phyloP scores from a whole-genome alignment of 2,113 vertebrate genomes.

The Amblyornis subalaris region DNA sequence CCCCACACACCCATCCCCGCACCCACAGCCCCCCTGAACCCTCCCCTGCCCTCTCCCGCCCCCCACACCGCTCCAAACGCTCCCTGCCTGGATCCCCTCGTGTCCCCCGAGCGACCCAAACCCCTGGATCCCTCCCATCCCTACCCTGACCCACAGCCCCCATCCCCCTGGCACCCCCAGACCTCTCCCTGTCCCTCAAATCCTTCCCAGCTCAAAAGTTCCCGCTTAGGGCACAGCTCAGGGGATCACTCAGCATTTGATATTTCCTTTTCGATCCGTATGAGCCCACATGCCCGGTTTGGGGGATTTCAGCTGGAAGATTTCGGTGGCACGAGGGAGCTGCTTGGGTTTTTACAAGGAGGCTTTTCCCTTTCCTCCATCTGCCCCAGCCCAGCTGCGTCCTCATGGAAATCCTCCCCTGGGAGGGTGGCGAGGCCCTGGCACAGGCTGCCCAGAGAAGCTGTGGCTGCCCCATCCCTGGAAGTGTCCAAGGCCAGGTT shows the following conservation, averaged over 20 bases:
- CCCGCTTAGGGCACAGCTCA: neutral
- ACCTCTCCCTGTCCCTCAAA: neutral
- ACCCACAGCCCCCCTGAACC: neutral
- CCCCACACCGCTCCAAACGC: neutral
- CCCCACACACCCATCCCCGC: neutral
- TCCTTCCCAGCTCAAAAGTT: neutral
- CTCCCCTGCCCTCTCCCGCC: neutral
- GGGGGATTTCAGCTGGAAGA: neutral
- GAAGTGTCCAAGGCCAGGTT: neutral
- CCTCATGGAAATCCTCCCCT: neutral
- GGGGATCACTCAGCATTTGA: neutral
- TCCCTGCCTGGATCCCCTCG: neutral
- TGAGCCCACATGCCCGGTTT: rapidly evolving
- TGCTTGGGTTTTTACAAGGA: rapidly evolving
- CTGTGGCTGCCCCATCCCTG: neutral
- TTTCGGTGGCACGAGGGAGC: neutral
- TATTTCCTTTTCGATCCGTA: rapidly evolving
- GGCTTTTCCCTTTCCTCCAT: neutral
- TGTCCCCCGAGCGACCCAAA: neutral
- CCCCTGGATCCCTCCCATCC: neutral
- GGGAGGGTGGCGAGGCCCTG: neutral
- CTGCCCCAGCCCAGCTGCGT: neutral
- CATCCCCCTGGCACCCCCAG: neutral
- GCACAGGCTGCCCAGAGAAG: neutral
- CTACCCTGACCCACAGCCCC: neutral